phyloP scores from a whole-genome alignment of 1,140 invertebrate genomes.

The Pararge aegeria region DNA sequence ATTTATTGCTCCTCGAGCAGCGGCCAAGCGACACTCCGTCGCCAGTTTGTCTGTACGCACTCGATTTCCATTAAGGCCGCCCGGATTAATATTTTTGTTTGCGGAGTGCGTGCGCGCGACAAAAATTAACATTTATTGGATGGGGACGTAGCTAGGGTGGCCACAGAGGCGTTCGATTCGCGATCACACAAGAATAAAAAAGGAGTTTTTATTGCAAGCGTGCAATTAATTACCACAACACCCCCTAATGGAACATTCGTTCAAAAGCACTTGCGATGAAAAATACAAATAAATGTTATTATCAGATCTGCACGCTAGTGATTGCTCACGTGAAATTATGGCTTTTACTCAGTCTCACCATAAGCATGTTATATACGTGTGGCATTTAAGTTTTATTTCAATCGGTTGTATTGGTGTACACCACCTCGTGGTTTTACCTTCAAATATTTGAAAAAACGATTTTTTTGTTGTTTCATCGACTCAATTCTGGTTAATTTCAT shows the following conservation, averaged over 20 bases:
- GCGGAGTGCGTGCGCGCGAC: conserved; percentile 60
- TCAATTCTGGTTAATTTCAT: too few species aligned
- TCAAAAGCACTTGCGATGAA: too few species aligned
- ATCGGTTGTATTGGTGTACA: too few species aligned
- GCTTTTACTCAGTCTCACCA: too few species aligned
- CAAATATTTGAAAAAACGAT: too few species aligned
- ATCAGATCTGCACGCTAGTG: too few species aligned
- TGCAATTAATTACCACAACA: neutral
- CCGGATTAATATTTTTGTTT: conserved; percentile 75
- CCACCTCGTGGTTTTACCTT: too few species aligned
- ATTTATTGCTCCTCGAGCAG: conserved; percentile 62
- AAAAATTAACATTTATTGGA: conserved; percentile 71
- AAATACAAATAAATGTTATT: too few species aligned
- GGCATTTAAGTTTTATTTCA: too few species aligned
- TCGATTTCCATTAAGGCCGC: conserved; percentile 73
- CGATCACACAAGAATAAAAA: neutral
- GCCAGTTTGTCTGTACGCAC: conserved; percentile 60
- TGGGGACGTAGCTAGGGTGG: neutral
- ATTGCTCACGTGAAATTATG: too few species aligned
- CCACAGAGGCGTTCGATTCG: neutral
- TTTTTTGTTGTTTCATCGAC: too few species aligned
- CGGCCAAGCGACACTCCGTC: conserved; percentile 40
- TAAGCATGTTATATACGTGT: too few species aligned
- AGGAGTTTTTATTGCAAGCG: neutral
- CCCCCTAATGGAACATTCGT: neutral